phyloP scores from a whole-genome alignment of 2,888 invertebrate genomes.

The Diaphora mendica region DNA sequence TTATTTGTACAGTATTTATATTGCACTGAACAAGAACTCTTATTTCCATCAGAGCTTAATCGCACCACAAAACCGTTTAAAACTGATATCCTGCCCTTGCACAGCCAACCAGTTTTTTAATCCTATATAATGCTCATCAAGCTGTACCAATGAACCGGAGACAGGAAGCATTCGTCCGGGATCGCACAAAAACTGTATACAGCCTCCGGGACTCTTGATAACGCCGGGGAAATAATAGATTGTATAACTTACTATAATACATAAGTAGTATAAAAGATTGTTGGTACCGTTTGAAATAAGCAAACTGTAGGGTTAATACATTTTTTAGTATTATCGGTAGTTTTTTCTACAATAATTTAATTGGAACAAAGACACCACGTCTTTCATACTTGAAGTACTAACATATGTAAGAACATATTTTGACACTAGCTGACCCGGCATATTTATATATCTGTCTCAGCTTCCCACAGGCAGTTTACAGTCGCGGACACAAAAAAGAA shows the following conservation, averaged over 20 bases:
- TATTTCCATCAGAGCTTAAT: background rate
- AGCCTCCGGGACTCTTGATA: slow-evolving; percentile 40
- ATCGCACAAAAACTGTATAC: slow-evolving; percentile 41
- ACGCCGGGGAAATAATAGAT: slow-evolving; percentile 24
- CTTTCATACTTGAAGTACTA: too few relatives aligned
- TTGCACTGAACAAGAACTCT: background rate
- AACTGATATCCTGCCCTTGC: slow-evolving; percentile 34
- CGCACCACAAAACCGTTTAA: slow-evolving; percentile 9
- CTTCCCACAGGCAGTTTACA: too few relatives aligned
- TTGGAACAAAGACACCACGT: too few relatives aligned
- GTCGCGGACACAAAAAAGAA: too few relatives aligned
- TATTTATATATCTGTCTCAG: too few relatives aligned
- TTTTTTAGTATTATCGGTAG: too few relatives aligned
- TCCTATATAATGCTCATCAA: slow-evolving; percentile 14
- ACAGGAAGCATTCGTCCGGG: slow-evolving; percentile 43
- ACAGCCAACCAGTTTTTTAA: slow-evolving; percentile 38
- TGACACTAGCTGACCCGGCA: too few relatives aligned
- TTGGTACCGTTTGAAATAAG: background rate
- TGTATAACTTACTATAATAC: background rate
- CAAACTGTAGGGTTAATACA: background rate
- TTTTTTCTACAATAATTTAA: too few relatives aligned
- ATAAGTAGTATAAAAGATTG: background rate
- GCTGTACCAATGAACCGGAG: slow-evolving; percentile 34
- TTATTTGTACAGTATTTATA: background rate
- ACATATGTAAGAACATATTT: too few relatives aligned